Evolutionary conservation across 2,797 vertebrate genomes (phyloP).

Genomic region (Poecilia velifera): DNA sequence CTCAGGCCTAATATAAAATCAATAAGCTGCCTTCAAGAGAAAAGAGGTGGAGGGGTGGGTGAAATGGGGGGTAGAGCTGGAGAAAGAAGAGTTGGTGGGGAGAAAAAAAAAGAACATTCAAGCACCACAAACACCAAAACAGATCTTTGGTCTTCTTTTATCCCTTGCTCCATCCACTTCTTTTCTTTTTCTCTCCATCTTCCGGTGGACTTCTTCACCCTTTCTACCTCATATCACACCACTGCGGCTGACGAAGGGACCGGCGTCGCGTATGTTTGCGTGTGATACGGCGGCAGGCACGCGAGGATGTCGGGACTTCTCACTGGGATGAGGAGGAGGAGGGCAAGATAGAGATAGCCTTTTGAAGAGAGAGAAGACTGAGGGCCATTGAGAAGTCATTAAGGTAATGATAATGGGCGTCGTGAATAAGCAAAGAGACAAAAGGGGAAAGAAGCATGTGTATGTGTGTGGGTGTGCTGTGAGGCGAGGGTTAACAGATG

Average conservation of each 20-base stretch:
- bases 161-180: slow-evolving; percentile 28
- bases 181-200: slow-evolving; percentile 15
- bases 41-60: slow-evolving; percentile 33
- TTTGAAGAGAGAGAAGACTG: slow-evolving; percentile 71
- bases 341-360: slow-evolving; percentile 69
- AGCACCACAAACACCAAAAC: slow-evolving; percentile 71
- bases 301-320: slow-evolving; percentile 67
- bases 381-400: slow-evolving; percentile 80
- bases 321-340: slow-evolving; percentile 67
- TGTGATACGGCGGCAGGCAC: slow-evolving; percentile 27
- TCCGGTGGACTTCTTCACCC: slow-evolving; percentile 38
- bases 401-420: slow-evolving; percentile 79
- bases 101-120: slow-evolving; percentile 61
- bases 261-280: slow-evolving; percentile 11
- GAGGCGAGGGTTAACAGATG: slow-evolving; percentile 38
- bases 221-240: slow-evolving; percentile 39
- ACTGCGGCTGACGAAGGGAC: slow-evolving; percentile 26
- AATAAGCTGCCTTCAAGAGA: slow-evolving; percentile 74
- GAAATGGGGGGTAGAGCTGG: slow-evolving; percentile 10
- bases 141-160: slow-evolving; percentile 59
- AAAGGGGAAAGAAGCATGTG: slow-evolving; percentile 48
- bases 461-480: slow-evolving; percentile 27
- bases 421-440: slow-evolving; percentile 78
- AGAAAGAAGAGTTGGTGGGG: slow-evolving; percentile 41
- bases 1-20: slow-evolving; percentile 82